These are phyloP conservation scores for Ceratina japonica DNA, from an alignment of 1,140 invertebrate species.

Conservation along the genomic window DNA sequence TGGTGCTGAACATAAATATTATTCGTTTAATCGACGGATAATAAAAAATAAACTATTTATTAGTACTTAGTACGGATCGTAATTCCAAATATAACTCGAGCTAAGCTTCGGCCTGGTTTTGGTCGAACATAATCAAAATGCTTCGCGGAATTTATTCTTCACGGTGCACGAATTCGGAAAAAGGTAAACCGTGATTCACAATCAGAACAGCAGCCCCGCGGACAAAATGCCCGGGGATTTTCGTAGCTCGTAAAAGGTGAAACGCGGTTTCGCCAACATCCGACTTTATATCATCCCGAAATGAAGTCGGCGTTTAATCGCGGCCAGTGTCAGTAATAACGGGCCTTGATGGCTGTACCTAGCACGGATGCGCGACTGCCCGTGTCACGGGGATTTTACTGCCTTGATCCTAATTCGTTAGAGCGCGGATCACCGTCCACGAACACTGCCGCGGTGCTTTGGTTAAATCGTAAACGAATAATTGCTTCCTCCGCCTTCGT, in stretches of 20 bases:
- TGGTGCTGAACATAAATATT: no score
- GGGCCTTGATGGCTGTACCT: constrained; percentile 21
- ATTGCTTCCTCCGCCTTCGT: no score
- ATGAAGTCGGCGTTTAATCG: constrained; percentile 56
- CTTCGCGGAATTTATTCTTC: constrained; percentile 4
- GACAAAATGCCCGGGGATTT: constrained; percentile 22
- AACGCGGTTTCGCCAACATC: not conserved
- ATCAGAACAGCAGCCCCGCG: not conserved
- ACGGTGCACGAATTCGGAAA: constrained; percentile 1
- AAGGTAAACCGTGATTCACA: constrained; percentile 29
- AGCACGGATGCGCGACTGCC: constrained; percentile 6
- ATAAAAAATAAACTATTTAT: no score
- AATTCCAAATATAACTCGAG: no score
- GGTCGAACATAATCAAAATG: no score
- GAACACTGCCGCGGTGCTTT: no score
- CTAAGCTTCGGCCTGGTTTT: no score
- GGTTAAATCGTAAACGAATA: no score
- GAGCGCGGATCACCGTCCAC: not conserved
- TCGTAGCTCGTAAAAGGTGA: constrained; percentile 20
- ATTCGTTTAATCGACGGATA: no score
- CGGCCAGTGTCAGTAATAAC: constrained; percentile 34
- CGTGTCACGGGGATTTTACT: constrained; percentile 28
- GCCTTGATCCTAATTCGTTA: constrained; percentile 42
- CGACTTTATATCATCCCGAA: constrained; percentile 32
- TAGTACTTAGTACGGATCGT: no score